Evolutionary conservation across 2,888 invertebrate species (phyloP).

Genomic region (Lasioglossum calceatum): DNA sequence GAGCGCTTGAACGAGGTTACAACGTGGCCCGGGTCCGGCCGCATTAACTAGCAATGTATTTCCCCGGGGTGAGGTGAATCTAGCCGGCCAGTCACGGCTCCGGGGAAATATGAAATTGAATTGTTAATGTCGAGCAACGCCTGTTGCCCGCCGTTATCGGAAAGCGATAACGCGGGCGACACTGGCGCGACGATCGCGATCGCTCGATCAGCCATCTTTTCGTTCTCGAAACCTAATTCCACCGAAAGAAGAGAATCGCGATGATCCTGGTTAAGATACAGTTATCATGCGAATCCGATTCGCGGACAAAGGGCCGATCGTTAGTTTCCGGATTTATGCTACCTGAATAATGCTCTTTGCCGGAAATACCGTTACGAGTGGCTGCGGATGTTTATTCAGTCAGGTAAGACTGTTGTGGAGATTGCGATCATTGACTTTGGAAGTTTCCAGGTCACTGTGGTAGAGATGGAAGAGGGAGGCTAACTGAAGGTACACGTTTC

Average conservation of each 20-base stretch:
- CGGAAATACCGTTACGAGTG: background rate
- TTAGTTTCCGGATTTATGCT: background rate
- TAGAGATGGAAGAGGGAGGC: too few relatives aligned
- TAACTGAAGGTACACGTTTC: too few relatives aligned
- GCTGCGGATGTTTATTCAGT: background rate
- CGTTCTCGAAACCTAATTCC: conserved; percentile 19
- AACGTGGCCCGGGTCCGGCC: conserved; percentile 23
- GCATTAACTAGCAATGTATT: conserved; percentile 66
- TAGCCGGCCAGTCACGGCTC: conserved; percentile 20
- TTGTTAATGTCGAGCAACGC: conserved; percentile 76
- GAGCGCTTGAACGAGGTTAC: conserved; percentile 19
- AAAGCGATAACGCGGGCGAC: conserved; percentile 70
- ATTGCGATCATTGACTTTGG: background rate
- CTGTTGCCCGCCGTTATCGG: conserved; percentile 67
- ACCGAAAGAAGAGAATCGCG: background rate
- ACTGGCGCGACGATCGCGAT: background rate
- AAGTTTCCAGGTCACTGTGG: too few relatives aligned
- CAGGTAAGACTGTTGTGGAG: background rate
- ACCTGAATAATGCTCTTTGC: background rate
- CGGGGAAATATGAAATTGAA: conserved; percentile 78
- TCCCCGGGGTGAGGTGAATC: conserved; percentile 64
- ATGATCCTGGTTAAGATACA: background rate
- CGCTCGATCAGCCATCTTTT: conserved; percentile 21
- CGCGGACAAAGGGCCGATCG: background rate
- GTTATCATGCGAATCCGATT: background rate